phyloP scores from a whole-genome alignment of 1,140 invertebrate species.

The Drosophila orena region DNA sequence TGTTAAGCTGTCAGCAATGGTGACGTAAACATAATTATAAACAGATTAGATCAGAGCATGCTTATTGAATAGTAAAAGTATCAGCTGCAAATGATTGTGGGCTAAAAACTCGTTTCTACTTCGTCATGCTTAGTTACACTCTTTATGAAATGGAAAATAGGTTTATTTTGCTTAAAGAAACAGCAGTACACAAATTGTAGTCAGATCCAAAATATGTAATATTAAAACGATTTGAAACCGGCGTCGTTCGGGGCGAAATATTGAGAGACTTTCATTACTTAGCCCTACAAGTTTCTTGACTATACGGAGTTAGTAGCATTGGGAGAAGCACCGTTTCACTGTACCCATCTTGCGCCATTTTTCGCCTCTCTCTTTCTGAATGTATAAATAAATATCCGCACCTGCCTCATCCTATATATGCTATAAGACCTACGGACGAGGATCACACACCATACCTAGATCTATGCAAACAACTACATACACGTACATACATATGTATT shows the following conservation, averaged over 20 bases:
- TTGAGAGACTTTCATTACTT: no score
- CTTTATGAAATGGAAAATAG: neutral
- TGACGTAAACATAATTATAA: slow-evolving; percentile 18
- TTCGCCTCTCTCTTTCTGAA: slow-evolving; percentile 1
- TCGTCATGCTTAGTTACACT: neutral
- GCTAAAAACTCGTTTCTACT: slow-evolving; percentile 6
- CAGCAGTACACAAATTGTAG: no score
- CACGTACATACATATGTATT: no score
- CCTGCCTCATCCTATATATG: slow-evolving; percentile 12
- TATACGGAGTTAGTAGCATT: neutral
- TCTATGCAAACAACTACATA: no score
- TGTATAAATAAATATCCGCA: slow-evolving; percentile 1
- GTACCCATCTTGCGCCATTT: slow-evolving; percentile 9
- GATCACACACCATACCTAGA: slow-evolving; percentile 14
- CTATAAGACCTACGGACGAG: slow-evolving; percentile 18
- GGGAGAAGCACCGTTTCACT: slow-evolving; percentile 16
- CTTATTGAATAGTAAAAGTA: neutral
- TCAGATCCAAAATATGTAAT: no score
- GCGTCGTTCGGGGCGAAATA: no score
- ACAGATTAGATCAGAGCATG: slow-evolving; percentile 15
- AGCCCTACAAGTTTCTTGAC: no score
- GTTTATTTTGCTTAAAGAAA: no score
- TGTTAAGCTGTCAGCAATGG: neutral
- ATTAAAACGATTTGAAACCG: no score
- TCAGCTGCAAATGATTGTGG: slow-evolving; percentile 4